These are phyloP conservation scores for Leptinotarsa tumamoca DNA, from an alignment of 2,888 invertebrate genomes.

Conservation along the genomic window DNA sequence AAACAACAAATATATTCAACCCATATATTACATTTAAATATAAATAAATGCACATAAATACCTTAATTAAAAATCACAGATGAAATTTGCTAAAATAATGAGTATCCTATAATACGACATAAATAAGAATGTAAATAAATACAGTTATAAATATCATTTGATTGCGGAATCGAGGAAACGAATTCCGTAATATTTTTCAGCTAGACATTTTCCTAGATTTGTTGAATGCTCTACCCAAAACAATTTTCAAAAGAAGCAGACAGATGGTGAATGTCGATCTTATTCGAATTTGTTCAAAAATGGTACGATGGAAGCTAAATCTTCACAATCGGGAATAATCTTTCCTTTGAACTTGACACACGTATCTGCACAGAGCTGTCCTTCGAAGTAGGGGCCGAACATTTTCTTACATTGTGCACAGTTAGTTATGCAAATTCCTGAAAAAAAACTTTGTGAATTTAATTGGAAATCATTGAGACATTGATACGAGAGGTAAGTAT, in stretches of 20 bases:
- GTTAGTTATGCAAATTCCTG: conserved; percentile 83
- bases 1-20: background rate
- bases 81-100: background rate
- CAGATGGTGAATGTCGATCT: background rate
- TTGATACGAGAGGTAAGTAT: no score
- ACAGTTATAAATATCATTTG: no score
- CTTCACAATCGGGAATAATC: conserved; percentile 87
- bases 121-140: background rate
- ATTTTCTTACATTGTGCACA: conserved; percentile 92
- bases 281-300: conserved; percentile 76
- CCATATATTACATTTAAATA: background rate
- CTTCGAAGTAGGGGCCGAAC: conserved; percentile 88
- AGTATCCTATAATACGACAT: background rate
- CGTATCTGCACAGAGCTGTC: conserved; percentile 85
- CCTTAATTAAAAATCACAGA: conserved; percentile 5
- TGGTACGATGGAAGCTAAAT: conserved; percentile 82
- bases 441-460: conserved; percentile 35
- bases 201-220: no score
- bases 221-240: background rate
- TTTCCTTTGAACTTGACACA: conserved; percentile 87
- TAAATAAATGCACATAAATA: background rate
- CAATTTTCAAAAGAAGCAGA: background rate
- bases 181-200: no score
- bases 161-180: no score
- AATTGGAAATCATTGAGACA: no score